Percentiles rank a stretch among this genome's conserved stretches.
These are phyloP conservation scores for Oscheius sp. DNA, from an alignment of 1,140 invertebrate genomes.

Conservation along the genomic window DNA sequence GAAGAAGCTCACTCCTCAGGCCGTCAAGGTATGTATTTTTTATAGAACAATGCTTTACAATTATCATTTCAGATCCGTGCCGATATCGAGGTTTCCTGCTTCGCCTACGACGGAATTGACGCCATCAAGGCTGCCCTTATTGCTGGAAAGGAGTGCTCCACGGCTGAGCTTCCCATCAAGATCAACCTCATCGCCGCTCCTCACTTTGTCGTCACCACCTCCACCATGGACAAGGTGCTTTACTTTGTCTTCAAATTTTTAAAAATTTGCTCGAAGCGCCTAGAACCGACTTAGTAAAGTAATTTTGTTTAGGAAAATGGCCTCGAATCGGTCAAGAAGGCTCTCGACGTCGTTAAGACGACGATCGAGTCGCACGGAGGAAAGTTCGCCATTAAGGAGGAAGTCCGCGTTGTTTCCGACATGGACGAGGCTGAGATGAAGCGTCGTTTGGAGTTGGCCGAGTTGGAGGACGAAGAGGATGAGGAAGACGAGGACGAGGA, in stretches of 20 bases:
- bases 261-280: not conserved
- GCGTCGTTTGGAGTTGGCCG: constrained; percentile 85
- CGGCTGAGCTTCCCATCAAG: constrained; percentile 89
- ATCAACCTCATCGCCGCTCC: constrained; percentile 99
- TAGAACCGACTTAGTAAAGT: not conserved
- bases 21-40: constrained; percentile 78
- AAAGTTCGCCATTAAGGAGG: constrained; percentile 89
- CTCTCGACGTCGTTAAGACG: constrained; percentile 80
- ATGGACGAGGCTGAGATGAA: constrained; percentile 92
- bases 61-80: constrained; percentile 61
- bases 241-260: not conserved
- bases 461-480: constrained; percentile 76
- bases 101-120: constrained; percentile 93
- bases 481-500: not conserved
- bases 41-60: not conserved
- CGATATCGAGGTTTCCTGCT: constrained; percentile 95
- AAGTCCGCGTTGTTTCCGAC: constrained; percentile 94
- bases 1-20: constrained; percentile 91
- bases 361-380: constrained; percentile 79
- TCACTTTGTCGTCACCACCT: constrained; percentile 95
- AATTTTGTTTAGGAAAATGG: too few species aligned
- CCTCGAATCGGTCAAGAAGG: constrained; percentile 79
- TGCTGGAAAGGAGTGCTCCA: constrained; percentile 85
- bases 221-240: constrained; percentile 83
- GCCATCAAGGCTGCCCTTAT: constrained; percentile 90